Evolutionary conservation across 92 coral and sea anemone species (phyloP), one percentile per base, ranked within the genome.

Genomic region (Paragorgia papillata): DNA sequence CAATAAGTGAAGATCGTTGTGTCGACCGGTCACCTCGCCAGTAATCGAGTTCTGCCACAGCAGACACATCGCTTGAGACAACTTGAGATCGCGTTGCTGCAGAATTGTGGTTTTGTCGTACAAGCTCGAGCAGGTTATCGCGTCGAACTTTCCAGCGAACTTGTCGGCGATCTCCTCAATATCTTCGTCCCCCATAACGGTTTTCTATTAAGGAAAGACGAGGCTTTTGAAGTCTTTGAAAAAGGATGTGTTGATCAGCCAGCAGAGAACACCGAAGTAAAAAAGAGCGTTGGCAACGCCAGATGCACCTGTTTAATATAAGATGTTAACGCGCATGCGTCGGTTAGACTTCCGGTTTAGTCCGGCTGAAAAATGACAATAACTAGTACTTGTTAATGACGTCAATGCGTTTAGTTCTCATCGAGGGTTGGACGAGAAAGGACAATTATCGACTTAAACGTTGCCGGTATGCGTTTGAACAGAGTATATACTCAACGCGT

Each of bases 131-230:
- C 78, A 71, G 0, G 78, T 71, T 39, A 71, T 71, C 7, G 44
- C 50, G 64, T 71, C 78, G 20, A 71, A 71, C 17, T 71, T 71
- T 18, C 78, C 78, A 21, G 78, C 78, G 65, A 71, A 71, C 43
- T 55, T 71, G 63, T 71, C 78, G 34, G 78, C 78, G 34, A 71
- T 71, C 65, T 71, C 78, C 34, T 71, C 78, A n/a, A 71, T 71
- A 22, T 71, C 78, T 51, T 71, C 78, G 24, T 71, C 78, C 1
- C 64, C 62, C 78, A 71, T 71, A 1, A 7, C 30, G 29, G 17
- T 71, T 28, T 71, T 71, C 26, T 32, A n/a, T n/a, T n/a, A n/a
- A n/a, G 53, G 12, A 68, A 8, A 49, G n/a, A 54, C 4, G 39
- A 27, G 37, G 13, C 58, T 18, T 25, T 18, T 7, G 28, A 49